These are phyloP conservation scores for Drosophila atroscutellata DNA, from an alignment of 2,888 invertebrate species.

Conservation along the genomic window DNA sequence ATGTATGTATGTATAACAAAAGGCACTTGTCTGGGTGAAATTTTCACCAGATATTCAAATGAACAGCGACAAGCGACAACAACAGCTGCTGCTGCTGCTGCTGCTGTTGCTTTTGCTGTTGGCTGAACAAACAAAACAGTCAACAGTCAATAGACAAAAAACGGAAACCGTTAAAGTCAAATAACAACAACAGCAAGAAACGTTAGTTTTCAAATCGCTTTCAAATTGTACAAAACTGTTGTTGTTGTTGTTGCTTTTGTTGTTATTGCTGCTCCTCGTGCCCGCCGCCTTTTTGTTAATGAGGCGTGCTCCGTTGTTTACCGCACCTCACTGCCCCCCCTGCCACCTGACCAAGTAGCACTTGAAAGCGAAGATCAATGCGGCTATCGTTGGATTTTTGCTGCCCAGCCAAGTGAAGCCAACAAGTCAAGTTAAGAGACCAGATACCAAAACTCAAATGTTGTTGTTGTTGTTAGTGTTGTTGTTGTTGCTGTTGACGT, in stretches of 20 bases:
- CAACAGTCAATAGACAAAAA: conserved; percentile 68
- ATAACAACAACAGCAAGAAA: conserved; percentile 57
- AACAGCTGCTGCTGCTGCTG: conserved; percentile 26
- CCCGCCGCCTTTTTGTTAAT: conserved; percentile 65
- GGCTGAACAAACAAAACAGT: conserved; percentile 69
- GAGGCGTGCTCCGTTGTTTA: conserved; percentile 75
- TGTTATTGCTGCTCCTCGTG: conserved; percentile 39
- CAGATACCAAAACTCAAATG: conserved; percentile 50
- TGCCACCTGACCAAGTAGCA: conserved; percentile 14
- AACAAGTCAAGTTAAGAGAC: conserved; percentile 33
- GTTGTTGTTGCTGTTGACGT: conserved; percentile 38
- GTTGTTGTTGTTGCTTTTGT: conserved; percentile 31
- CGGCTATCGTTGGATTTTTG: conserved; percentile 56
- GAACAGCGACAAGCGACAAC: conserved; percentile 47
- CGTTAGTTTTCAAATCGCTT: conserved; percentile 68
- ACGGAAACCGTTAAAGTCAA: conserved; percentile 79
- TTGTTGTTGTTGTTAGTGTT: conserved; percentile 47
- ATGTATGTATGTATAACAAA: conserved; percentile 59
- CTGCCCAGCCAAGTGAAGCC: conserved; percentile 40
- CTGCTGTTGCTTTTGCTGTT: conserved; percentile 23
- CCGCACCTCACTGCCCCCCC: conserved; percentile 41
- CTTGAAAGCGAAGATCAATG: conserved; percentile 72
- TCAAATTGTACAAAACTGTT: conserved; percentile 63
- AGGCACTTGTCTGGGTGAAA: conserved; percentile 80
- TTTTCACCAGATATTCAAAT: conserved; percentile 80